These are phyloP conservation scores for Nemoura dubitans DNA, from an alignment of 2,888 invertebrate species.

Conservation along the genomic window DNA sequence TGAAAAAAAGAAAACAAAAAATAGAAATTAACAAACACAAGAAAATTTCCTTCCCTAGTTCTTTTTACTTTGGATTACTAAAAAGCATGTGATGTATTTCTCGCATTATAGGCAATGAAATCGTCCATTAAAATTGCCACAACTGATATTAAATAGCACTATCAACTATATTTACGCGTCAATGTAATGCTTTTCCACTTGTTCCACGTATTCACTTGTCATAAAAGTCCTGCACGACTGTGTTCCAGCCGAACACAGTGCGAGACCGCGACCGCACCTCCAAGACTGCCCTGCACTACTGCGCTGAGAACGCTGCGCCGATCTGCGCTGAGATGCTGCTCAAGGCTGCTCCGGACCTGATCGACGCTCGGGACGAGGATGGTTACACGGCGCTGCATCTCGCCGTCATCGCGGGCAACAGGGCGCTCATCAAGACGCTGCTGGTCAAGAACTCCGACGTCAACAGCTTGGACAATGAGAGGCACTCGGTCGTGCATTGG, in stretches of 20 bases:
- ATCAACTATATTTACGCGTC: too few relatives aligned
- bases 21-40: too few relatives aligned
- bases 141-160: too few relatives aligned
- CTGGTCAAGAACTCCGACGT: constrained; percentile 90
- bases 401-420: constrained; percentile 93
- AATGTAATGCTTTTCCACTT: too few relatives aligned
- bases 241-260: constrained; percentile 67
- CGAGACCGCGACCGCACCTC: constrained; percentile 81
- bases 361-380: constrained; percentile 88
- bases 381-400: constrained; percentile 95
- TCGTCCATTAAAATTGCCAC: too few relatives aligned
- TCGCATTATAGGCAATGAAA: too few relatives aligned
- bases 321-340: constrained; percentile 77
- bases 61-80: too few relatives aligned
- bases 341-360: constrained; percentile 84
- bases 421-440: constrained; percentile 84
- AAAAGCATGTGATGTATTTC: too few relatives aligned
- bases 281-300: constrained; percentile 93
- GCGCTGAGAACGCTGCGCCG: constrained; percentile 74
- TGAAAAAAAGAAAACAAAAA: too few relatives aligned
- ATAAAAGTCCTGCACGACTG: background rate
- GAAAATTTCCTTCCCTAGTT: too few relatives aligned
- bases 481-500: constrained; percentile 97
- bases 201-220: too few relatives aligned
- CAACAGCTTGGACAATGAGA: constrained; percentile 90